These are phyloP conservation scores for Phymanthus crucifer DNA, from an alignment of 92 coral and sea anemone genomes.

Conservation along the genomic window DNA sequence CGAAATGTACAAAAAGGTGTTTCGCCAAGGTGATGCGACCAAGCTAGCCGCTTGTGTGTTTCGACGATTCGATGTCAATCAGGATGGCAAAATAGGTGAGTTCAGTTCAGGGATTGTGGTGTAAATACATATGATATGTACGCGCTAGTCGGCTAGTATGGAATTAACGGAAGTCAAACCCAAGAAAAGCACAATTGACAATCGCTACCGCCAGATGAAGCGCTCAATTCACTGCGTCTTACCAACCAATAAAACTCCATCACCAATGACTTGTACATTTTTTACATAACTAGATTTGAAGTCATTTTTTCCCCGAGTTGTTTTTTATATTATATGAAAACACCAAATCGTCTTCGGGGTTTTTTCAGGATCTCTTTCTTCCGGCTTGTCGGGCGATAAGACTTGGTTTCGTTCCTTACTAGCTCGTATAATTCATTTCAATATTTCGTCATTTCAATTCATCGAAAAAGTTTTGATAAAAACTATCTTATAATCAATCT, in stretches of 20 bases:
- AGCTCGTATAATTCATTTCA: neutral
- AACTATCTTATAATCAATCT: neutral
- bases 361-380: conserved; percentile 6
- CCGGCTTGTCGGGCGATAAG: conserved; percentile 1
- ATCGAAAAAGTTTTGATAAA: neutral
- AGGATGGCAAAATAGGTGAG: conserved; percentile 96
- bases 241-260: neutral
- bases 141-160: conserved; percentile 17
- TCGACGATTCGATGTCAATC: conserved; percentile 93
- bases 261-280: neutral
- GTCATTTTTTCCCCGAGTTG: neutral
- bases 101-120: neutral
- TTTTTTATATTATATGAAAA: neutral
- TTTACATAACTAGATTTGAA: neutral
- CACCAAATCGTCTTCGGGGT: neutral
- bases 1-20: conserved; percentile 94
- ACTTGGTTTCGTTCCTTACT: neutral
- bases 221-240: neutral
- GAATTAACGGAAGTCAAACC: conserved; percentile 1
- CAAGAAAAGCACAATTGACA: conserved; percentile 11
- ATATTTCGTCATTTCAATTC: neutral
- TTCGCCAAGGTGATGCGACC: conserved; percentile 93
- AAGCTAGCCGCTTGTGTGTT: conserved; percentile 92
- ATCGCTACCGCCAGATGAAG: conserved; percentile 7
- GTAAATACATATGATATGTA: conserved; percentile 1